Evolutionary conservation across 37 sponge, comb jelly and placozoan genomes (phyloP), one percentile per base, ranked within the genome.

Genomic region (Geodia barretti): DNA sequence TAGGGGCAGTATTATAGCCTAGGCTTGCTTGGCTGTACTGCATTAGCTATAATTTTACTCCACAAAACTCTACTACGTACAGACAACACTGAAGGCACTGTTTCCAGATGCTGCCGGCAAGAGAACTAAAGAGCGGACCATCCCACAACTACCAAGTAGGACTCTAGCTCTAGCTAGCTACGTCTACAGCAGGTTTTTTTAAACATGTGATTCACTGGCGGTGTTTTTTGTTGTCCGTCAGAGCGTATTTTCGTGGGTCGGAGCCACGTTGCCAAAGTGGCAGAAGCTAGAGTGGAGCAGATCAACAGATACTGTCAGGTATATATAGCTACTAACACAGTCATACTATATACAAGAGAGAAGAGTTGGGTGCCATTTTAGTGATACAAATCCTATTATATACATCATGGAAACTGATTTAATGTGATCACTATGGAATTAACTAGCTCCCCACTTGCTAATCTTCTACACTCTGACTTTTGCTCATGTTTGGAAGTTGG

Each of bases 221-320:
- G n/a, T n/a, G n/a, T 64, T 23, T 23, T 26, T 64, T 64, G 20
- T 29, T 5, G 30, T 64, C 5, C 64, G 37, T 30, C 65, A 92
- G 93, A 76, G 73, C 71, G 93, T 37, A 92, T 88, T 24, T 82
- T 92, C 64, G 75, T 88, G 62, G 93, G 93, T 4, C 43, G 93
- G 39, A 92, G 93, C 72, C 86, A 92, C 78, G 86, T 92, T 62
- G 82, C 81, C 47, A 88, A 43, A 29, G 93, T 92, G 19, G 93
- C 93, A 39, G 93, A 92, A 81, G 93, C 93, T 35, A 75, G 93
- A 66, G 59, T 88, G 60, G 93, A 92, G 0, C 68, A 81, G 32
- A 84, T 92, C 62, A 92, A 92, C 40, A 42, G 74, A 64, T 92
- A 92, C 73, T 88, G 89, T 42, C 86, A 92, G 71, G 93, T 90